Percentiles rank a stretch among this genome's conserved stretches.
These are phyloP conservation scores for Zootermopsis nevadensis DNA, from an alignment of 2,888 invertebrate species.

Conservation along the genomic window DNA sequence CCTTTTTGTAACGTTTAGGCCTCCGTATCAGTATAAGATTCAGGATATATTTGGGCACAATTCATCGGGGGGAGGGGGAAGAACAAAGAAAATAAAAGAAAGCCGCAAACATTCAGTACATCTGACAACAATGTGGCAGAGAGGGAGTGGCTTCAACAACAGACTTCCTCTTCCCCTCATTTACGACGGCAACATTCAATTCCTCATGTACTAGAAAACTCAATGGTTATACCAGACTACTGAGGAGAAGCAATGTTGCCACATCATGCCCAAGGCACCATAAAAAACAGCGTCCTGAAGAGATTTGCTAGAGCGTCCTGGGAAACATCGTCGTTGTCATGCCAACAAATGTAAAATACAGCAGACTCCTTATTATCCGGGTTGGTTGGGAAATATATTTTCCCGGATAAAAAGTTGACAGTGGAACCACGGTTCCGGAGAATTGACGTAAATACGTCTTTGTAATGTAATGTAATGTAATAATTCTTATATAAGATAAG, in stretches of 20 bases:
- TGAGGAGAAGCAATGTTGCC: background rate
- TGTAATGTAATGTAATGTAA: too few relatives aligned
- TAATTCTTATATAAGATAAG: too few relatives aligned
- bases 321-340: background rate
- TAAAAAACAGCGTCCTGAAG: background rate
- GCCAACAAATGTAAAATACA: background rate
- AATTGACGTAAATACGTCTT: too few relatives aligned
- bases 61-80: background rate
- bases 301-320: background rate
- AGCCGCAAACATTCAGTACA: background rate
- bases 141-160: constrained; percentile 5
- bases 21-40: background rate
- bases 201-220: background rate
- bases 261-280: background rate
- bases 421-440: too few relatives aligned
- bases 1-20: background rate
- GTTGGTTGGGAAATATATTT: too few relatives aligned
- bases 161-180: background rate
- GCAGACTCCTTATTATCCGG: too few relatives aligned
- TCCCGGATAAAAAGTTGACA: too few relatives aligned
- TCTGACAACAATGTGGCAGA: background rate
- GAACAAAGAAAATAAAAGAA: background rate
- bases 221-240: background rate
- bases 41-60: background rate
- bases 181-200: background rate